Evolutionary conservation across 2,888 invertebrate species (phyloP), one percentile per base, ranked within the genome.

Genomic region (Lissonota sp.): DNA sequence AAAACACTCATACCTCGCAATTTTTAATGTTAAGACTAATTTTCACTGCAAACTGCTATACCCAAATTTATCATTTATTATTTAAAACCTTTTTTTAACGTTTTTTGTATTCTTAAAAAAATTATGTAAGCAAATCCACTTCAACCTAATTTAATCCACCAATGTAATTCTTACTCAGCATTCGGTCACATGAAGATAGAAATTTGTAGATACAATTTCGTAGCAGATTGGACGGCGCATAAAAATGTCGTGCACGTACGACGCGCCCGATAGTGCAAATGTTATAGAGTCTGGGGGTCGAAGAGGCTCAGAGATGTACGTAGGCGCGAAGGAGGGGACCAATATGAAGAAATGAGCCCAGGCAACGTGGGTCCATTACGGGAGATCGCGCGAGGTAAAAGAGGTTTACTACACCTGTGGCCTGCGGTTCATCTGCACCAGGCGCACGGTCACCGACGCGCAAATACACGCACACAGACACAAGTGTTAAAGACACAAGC

Each of bases 321-420:
- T 57, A 72, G 7, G 44, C 39, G 66, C 16, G 44, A 8, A 62
- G 73, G 42, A 53, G 37, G 44, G 40, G 69, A 63, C 26, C n/a
- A 53, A 51, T 40, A 49, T 16, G 69, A 69, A 75, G 75, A 80
- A 80, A 67, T 62, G 62, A 76, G 78, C 79, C 78, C 81, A 72
- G 79, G 55, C 64, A 74, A 57, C 85, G 85, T 83, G 87, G 83
- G 82, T 67, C 66, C 88, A 87, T 88, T 88, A 87, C 83, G 82
- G 76, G 44, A 83, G 82, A 82, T 83, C 84, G 87, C 88, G 86
- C 84, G 87, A 87, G 86, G 85, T 85, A 88, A 88, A 88, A 76
- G 88, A 87, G 86, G 88, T 88, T 88, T 88, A 87, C 88, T 86
- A 85, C 88, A 88, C 88, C 87, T 89, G 88, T 88, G 88, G 89